Percentiles rank a stretch among this genome's conserved stretches.
Evolutionary conservation across 2,113 vertebrate genomes (phyloP).

Genomic region (Heterotilapia buettikoferi): DNA sequence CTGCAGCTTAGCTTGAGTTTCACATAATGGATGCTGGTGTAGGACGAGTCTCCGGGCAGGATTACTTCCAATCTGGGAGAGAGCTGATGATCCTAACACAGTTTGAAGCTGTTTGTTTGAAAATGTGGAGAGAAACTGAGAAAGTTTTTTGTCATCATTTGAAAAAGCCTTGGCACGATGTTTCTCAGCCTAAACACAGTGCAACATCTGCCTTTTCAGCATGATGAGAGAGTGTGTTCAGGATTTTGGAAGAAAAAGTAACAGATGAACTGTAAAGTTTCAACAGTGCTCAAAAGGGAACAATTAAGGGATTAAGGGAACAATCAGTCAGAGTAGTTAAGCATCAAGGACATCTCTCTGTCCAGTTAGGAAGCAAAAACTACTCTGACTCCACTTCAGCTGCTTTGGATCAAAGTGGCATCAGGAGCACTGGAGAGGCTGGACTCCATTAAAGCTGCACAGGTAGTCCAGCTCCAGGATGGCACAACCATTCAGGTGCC

Average conservation of each 20-base stretch:
- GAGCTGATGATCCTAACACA: background rate
- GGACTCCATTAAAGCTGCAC: background rate
- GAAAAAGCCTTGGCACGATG: background rate
- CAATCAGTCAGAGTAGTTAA: background rate
- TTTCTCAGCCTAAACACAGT: background rate
- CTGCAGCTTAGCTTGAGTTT: slow-evolving; percentile 5
- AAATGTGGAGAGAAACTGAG: background rate
- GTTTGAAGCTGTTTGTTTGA: background rate
- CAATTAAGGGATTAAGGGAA: background rate
- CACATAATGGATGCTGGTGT: background rate
- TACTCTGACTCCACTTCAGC: fast-evolving
- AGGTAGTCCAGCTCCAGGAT: background rate
- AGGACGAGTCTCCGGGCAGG: background rate
- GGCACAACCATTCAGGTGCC: background rate
- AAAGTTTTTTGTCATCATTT: background rate
- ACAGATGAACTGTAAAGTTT: background rate
- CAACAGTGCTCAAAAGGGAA: background rate
- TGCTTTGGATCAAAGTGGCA: background rate
- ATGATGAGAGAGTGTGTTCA: background rate
- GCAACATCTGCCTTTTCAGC: background rate
- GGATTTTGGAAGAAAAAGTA: background rate
- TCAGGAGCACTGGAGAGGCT: background rate
- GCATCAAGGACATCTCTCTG: background rate
- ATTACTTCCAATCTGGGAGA: background rate
- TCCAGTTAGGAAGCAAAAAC: background rate